A percentile compares a stretch with the other conserved stretches of the same genome.
Conservation (phyloP, 2,113 vertebrate genomes). For the Cebus imitator region DNA sequence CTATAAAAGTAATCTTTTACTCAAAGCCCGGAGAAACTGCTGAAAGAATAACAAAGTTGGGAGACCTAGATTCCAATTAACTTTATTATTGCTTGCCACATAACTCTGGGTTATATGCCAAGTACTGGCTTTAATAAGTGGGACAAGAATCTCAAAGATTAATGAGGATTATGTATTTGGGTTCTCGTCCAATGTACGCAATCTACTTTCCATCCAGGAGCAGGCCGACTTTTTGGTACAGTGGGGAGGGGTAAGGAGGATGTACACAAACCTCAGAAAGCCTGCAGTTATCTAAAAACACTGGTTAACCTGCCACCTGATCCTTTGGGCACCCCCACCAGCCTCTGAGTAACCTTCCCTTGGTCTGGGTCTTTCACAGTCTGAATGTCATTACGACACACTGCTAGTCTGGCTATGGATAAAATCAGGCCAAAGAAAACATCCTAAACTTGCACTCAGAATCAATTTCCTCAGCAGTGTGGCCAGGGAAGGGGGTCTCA, state of each 20-base stretch:
- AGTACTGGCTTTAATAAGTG: constrained; percentile 58
- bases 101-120: constrained; percentile 40
- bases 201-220: background rate
- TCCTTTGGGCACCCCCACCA: background rate
- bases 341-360: background rate
- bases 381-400: background rate
- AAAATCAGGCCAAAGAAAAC: background rate
- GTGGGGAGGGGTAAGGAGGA: accelerated
- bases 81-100: constrained; percentile 17
- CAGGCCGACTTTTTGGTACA: background rate
- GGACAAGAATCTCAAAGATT: constrained; percentile 65
- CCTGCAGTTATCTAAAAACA: accelerated
- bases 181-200: constrained; percentile 22
- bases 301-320: background rate
- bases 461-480: background rate
- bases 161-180: constrained; percentile 56
- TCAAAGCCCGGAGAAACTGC: constrained; percentile 1
- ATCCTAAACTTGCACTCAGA: background rate
- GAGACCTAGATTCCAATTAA: constrained; percentile 54
- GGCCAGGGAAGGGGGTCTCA: background rate
- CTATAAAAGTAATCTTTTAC: background rate
- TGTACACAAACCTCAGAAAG: background rate
- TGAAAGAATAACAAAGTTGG: background rate
- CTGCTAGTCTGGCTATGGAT: background rate
- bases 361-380: background rate